Conservation (phyloP, 2,888 invertebrate species). For the Drosophila incognita region DNA sequence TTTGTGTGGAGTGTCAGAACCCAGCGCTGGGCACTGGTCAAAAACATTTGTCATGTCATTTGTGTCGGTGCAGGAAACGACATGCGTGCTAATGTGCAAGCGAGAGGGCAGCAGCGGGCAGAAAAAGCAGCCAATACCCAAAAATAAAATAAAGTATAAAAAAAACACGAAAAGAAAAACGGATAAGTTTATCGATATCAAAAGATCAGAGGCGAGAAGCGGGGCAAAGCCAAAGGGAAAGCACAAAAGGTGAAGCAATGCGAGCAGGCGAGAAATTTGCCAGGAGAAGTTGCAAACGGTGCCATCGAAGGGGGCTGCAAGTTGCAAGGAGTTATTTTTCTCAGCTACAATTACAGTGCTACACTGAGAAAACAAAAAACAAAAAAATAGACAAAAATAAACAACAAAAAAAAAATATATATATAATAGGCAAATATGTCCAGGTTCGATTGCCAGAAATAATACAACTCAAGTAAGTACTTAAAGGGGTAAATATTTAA, state of each 20-base stretch:
- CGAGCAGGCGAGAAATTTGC: conserved; percentile 25
- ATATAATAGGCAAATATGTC: background rate
- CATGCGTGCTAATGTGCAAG: conserved; percentile 74
- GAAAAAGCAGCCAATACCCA: conserved; percentile 3
- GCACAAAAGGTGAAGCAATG: conserved; percentile 38
- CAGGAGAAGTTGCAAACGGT: conserved; percentile 13
- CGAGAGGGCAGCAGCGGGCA: conserved; percentile 24
- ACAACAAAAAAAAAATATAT: rapidly evolving
- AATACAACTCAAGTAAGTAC: background rate
- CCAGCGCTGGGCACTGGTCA: conserved; percentile 57
- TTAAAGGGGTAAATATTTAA: background rate
- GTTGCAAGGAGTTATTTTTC: background rate
- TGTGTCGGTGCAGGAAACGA: conserved; percentile 77
- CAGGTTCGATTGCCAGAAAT: background rate
- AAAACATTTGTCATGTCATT: conserved; percentile 84
- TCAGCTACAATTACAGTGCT: conserved; percentile 3
- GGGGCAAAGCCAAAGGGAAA: conserved; percentile 23
- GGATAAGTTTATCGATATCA: conserved; percentile 77
- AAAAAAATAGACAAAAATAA: background rate
- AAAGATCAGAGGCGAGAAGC: conserved; percentile 48
- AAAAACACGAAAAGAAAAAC: conserved; percentile 26
- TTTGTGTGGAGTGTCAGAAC: conserved; percentile 38
- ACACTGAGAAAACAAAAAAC: conserved; percentile 5
- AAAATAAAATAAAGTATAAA: conserved; percentile 1
- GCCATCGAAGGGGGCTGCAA: background rate